Percentiles rank a stretch among this genome's conserved stretches.
These are phyloP conservation scores for Potamilus streckersoni DNA, from an alignment of 1,140 invertebrate species.

Conservation along the genomic window DNA sequence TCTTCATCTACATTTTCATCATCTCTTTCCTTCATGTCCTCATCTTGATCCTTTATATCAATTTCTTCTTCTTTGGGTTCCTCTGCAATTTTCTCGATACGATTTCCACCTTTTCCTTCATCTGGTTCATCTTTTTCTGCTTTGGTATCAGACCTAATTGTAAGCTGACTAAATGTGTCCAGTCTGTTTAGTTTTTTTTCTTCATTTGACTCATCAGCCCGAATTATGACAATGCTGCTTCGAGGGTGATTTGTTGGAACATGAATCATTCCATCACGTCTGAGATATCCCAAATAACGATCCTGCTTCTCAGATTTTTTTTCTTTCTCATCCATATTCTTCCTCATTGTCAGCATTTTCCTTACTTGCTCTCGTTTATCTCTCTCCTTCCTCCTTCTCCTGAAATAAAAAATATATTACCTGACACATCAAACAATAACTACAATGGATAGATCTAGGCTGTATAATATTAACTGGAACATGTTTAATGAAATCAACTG, in stretches of 20 bases:
- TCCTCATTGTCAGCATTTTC: not conserved
- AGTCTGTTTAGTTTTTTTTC: not conserved
- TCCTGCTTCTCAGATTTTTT: slow-evolving; percentile 4
- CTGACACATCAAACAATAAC: not conserved
- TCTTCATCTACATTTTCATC: slow-evolving; percentile 12
- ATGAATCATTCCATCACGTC: slow-evolving; percentile 25
- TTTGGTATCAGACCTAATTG: too few species aligned
- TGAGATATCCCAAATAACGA: slow-evolving; percentile 2
- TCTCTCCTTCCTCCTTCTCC: slow-evolving; percentile 3
- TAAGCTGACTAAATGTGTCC: not conserved
- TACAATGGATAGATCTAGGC: too few species aligned
- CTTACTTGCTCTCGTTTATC: slow-evolving; percentile 2
- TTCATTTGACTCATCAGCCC: slow-evolving; percentile 22
- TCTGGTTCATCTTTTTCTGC: slow-evolving; percentile 1
- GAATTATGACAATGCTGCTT: slow-evolving; percentile 43
- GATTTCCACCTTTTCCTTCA: slow-evolving; percentile 5
- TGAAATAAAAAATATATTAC: slow-evolving; percentile 25
- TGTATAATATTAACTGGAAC: too few species aligned
- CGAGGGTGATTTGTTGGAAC: slow-evolving; percentile 26
- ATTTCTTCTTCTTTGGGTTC: not conserved
- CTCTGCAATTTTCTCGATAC: slow-evolving; percentile 3
- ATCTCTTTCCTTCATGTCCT: slow-evolving; percentile 5
- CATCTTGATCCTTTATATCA: slow-evolving; percentile 3
- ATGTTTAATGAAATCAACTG: too few species aligned
- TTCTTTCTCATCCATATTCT: slow-evolving; percentile 16